Evolutionary conservation across 2,888 invertebrate species (phyloP), one percentile per base, ranked within the genome.

Genomic region (Bugula neritina): DNA sequence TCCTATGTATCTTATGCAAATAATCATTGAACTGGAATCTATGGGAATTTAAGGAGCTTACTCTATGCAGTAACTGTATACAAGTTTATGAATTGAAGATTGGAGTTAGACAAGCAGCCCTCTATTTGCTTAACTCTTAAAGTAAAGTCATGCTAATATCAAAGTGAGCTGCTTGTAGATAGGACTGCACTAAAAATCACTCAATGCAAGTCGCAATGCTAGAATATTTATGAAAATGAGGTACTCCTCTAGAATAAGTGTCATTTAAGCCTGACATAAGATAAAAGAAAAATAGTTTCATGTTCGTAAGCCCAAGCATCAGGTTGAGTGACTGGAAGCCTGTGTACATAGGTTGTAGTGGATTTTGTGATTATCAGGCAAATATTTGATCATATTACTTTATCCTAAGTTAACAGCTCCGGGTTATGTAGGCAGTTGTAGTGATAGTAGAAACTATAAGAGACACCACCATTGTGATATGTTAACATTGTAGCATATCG

Each of bases 311-410:
- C 27, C 10, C 31, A 63, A 31, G 31, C 5, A 63, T 63, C 31
- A 31, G 31, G 17, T 31, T 10, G 2, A 31, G 63, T 31, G n/a
- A 5, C 27, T 10, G 5, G 43, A 17, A 43, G 43, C 5, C 2
- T 63, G 63, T 63, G 63, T 63, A 63, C 63, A 63, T 27, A 63
- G 63, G 63, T 13, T 63, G 23, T 57, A 57, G 3, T n/a, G n/a
- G 57, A 13, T 57, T 57, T 57, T n/a, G 13, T 25, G 63, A 63
- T 34, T 63, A 27, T 27, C 27, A 25, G 27, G 13, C 31, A 63
- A 63, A 31, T 63, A 63, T 25, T 63, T 3, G 31, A 21, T 63
- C 43, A 43, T 43, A 17, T 43, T 43, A 43, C 43, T 43, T 43
- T 5, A 17, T 17, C n/a, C n/a, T n/a, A n/a, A n/a, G n/a, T n/a